These are phyloP conservation scores for Urechis unicinctus DNA, from an alignment of 2,888 invertebrate genomes.

Conservation along the genomic window DNA sequence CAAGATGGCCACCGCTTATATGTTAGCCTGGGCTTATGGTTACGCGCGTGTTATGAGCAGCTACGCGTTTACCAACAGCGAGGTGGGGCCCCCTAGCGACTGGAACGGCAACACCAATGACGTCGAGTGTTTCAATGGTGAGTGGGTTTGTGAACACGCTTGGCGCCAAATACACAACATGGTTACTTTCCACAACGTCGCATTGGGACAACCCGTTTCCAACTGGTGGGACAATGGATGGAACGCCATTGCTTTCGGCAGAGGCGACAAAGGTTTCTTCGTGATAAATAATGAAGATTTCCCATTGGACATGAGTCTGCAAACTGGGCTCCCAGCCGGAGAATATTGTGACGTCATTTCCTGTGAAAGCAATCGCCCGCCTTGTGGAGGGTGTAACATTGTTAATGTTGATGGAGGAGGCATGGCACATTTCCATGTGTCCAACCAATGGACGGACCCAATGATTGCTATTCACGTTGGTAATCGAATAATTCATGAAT, in stretches of 20 bases:
- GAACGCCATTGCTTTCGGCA: slow-evolving; percentile 39
- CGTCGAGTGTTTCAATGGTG: slow-evolving; percentile 24
- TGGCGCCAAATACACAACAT: no score
- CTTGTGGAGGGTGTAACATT: slow-evolving; percentile 54
- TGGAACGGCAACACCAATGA: slow-evolving; percentile 36
- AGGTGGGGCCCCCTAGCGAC: slow-evolving; percentile 21
- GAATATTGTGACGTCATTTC: slow-evolving; percentile 47
- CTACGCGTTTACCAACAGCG: slow-evolving; percentile 52
- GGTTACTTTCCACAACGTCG: no score
- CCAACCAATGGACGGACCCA: no score
- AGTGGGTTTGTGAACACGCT: no score
- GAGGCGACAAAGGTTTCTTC: slow-evolving; percentile 43
- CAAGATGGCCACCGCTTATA: no score
- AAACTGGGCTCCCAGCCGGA: slow-evolving; percentile 43
- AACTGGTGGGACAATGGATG: no score
- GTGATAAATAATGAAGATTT: slow-evolving; percentile 37
- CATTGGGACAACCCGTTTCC: no score
- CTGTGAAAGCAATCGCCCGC: slow-evolving; percentile 31
- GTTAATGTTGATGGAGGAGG: no score
- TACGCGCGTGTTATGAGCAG: slow-evolving; percentile 29
- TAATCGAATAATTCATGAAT: no score
- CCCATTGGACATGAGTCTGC: slow-evolving; percentile 30
- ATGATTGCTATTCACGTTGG: no score
- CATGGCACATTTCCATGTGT: no score
- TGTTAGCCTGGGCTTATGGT: no score